Base-by-base conservation (phyloP, 2,797 vertebrate species). In the Tolypeutes matacus region DNA sequence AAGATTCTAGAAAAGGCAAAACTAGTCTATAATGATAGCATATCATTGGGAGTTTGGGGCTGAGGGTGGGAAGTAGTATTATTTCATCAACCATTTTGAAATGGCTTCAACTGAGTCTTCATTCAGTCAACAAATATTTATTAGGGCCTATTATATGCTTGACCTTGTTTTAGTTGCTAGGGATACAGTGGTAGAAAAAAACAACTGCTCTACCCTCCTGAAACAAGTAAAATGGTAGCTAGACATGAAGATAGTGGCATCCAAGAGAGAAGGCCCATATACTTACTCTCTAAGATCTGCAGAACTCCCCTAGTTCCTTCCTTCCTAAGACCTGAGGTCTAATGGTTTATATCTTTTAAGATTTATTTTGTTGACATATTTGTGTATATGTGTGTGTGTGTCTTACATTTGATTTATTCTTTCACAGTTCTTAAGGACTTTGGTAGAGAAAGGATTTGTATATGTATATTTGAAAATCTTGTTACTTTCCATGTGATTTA, bases 401-500 rank as follows among this genome's bases (percentile, higher is more conserved):
- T 4, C 29, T 86, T 86, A 42, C 0, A 7, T 77, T 70, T 83
- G 69, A 64, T 95, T 94, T 82, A 84, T 93, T 84, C 42, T 89
- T 75, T 17, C 23, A 49, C 31, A 77, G 8, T 49, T 70, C 42
- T 86, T 92, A 65, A 85, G 34, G 73, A 62, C 46, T 84, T 87
- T 27, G 17, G 39, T 53, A 93, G 46, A 96, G 27, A 92, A 91
- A 36, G 60, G 70, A 75, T 20, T 87, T 92, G 56, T 80, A 20
- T 36, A 53, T 87, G 31, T 51, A 13, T 75, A 56, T 73, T 90
- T 92, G 76, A 49, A 95, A 86, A 78, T 93, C 10, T 39, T 69
- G 10, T 69, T 89, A 56, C 51, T 94, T 93, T 82, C 75, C 58
- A 42, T 89, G 20, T 77, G 70, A 95, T 65, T 83, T 93, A 64